Conservation (phyloP, 2,113 vertebrate genomes). For the Chionomys nivalis region DNA sequence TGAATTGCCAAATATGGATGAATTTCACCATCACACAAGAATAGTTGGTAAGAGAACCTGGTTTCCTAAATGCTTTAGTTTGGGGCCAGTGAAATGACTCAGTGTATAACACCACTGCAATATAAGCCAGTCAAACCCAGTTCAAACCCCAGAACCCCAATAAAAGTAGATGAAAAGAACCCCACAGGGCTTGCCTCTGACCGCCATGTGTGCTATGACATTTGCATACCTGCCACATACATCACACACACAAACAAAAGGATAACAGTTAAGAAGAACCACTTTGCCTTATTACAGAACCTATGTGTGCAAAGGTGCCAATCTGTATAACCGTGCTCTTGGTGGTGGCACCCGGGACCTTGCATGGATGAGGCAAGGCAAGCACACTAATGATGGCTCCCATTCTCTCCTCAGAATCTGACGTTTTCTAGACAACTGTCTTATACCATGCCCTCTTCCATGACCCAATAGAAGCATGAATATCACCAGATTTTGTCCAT, state of each 20-base stretch:
- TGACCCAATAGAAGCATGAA: background rate
- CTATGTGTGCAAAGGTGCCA: too few species aligned
- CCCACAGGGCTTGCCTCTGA: background rate
- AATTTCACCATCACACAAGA: background rate
- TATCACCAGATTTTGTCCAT: background rate
- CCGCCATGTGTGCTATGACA: background rate
- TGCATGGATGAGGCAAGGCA: background rate
- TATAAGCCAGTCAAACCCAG: background rate
- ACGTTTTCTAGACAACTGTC: background rate
- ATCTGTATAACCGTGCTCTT: background rate
- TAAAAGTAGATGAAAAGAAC: background rate
- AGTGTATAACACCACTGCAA: background rate
- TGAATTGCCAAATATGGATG: background rate
- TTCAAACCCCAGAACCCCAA: background rate
- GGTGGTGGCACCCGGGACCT: background rate
- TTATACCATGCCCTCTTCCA: background rate
- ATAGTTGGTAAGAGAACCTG: background rate
- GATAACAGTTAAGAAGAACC: background rate
- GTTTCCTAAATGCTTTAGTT: background rate
- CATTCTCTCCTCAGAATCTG: too few species aligned
- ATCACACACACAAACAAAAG: background rate
- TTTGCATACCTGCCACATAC: background rate
- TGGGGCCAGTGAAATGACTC: background rate
- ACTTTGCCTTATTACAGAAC: background rate
- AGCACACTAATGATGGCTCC: too few species aligned